These are phyloP conservation scores for Tyrannus savana DNA, from an alignment of 2,113 vertebrate genomes.

Conservation along the genomic window DNA sequence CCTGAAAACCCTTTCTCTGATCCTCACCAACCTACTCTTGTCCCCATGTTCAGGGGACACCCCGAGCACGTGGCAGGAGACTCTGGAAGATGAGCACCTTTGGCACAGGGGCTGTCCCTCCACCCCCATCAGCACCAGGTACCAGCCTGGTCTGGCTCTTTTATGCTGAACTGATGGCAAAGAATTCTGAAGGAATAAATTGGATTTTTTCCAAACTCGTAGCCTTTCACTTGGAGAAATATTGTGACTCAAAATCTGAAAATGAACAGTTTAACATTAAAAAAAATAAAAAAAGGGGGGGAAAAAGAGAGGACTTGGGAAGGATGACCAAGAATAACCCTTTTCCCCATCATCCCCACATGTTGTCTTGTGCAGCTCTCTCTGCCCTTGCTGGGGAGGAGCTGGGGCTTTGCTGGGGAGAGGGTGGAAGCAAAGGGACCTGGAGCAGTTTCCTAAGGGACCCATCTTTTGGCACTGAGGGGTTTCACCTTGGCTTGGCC, in stretches of 20 bases:
- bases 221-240: not conserved
- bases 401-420: not conserved
- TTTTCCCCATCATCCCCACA: not conserved
- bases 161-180: not conserved
- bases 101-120: not conserved
- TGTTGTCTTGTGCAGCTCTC: not conserved
- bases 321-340: not conserved
- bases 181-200: not conserved
- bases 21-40: not conserved
- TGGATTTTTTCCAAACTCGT: not conserved
- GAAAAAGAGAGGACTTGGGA: not conserved
- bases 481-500: not conserved
- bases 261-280: not conserved
- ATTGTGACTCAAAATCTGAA: slow-evolving; percentile 43
- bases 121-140: not conserved
- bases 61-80: accelerated
- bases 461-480: not conserved
- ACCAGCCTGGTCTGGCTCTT: not conserved
- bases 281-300: not conserved
- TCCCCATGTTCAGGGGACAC: not conserved
- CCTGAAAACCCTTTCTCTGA: not conserved
- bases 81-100: not conserved
- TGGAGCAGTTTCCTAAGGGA: not conserved
- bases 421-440: not conserved
- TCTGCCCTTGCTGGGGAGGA: not conserved